These are phyloP conservation scores for Pocota personata DNA, from an alignment of 2,888 invertebrate species.

Conservation along the genomic window DNA sequence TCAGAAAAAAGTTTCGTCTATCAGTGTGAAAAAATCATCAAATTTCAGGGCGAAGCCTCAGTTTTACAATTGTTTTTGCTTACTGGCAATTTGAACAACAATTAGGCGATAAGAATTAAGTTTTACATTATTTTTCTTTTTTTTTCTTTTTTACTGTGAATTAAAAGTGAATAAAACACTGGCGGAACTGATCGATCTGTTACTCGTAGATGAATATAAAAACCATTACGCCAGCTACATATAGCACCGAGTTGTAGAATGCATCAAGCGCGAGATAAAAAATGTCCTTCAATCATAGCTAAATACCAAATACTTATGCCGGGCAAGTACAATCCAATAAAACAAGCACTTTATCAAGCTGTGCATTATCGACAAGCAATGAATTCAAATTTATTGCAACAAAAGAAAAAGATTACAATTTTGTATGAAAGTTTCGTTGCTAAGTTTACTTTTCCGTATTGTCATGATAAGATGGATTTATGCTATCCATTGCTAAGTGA, in stretches of 20 bases:
- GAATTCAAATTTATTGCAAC: too few species aligned
- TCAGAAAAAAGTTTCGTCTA: not conserved
- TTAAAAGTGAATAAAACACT: not conserved
- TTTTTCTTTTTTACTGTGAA: not conserved
- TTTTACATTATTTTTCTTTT: not conserved
- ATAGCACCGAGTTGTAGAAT: too few species aligned
- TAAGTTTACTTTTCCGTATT: too few species aligned
- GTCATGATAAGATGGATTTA: too few species aligned
- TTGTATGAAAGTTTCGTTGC: too few species aligned
- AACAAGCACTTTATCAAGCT: not conserved
- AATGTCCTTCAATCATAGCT: not conserved
- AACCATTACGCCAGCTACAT: too few species aligned
- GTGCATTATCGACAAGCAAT: not conserved
- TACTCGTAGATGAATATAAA: too few species aligned
- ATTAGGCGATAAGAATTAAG: not conserved
- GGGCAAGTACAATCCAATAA: constrained; percentile 4
- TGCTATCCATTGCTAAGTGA: too few species aligned
- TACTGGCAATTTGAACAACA: not conserved
- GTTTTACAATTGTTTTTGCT: not conserved
- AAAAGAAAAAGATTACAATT: too few species aligned
- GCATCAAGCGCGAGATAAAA: not conserved
- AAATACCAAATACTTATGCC: not conserved
- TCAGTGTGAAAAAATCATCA: not conserved
- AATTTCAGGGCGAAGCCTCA: not conserved
- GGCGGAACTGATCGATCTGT: too few species aligned